Evolutionary conservation across 37 sponge, comb jelly and placozoan genomes (phyloP), one percentile per base, ranked within the genome.

Genomic region (Chondrilla cf. caribensis): DNA sequence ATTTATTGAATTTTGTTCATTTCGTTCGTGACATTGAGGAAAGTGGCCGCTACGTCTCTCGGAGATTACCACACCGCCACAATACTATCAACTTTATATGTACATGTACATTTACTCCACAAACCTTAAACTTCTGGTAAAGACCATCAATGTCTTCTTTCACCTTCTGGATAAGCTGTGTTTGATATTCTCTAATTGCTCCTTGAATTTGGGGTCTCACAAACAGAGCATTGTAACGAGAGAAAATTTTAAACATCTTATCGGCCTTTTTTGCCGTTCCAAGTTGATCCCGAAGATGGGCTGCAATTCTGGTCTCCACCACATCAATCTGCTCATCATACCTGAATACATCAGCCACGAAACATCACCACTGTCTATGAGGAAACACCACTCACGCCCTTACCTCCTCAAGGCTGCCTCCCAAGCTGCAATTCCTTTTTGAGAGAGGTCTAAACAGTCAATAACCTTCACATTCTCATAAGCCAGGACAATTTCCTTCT

Each of bases 221-320:
- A 79, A 98, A 96, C 67, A 98, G 89, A 9, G 99, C 99, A 72
- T 98, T 98, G 88, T 90, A 98, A 25, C 96, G 90, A 1, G 97
- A 96, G 91, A 98, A 98, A 37, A 98, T 98, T 4, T 95, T 84
- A 84, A 98, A 98, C 99, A 98, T 98, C 77, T 98, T 96, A 57
- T 92, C 91, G 71, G 99, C 99, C 73, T 92, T 98, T 87, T 96
- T 96, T 54, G 99, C 99, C 22, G 99, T 93, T 5, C 99, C 99
- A 55, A 98, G 89, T 88, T 98, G 99, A 86, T 98, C 99, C 37
- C 99, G 58, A n/a, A 98, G 89, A 35, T 89, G 78, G 24, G 99
- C 93, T 25, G 99, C 95, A 47, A 98, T 98, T 18, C 91, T 60
- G n/a, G 99, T 94, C 85, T 98, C 99, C 29, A 98, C 99, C 47